Base-by-base conservation (phyloP, 2,888 invertebrate genomes). In the Acanthacorydalis orientalis region DNA sequence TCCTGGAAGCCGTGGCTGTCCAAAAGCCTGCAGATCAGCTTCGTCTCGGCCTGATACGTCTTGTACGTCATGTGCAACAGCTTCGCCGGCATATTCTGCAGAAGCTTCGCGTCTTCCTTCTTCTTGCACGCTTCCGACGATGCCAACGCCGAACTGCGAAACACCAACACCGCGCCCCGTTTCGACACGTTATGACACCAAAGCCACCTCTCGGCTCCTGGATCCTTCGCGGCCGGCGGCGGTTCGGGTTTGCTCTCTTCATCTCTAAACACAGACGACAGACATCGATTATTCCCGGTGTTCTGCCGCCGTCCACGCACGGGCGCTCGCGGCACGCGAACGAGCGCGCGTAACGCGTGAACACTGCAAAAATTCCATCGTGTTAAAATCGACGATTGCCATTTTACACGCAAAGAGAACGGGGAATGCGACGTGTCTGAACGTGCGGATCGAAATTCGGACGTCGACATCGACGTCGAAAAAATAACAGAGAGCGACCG, bases 1-100 rank as follows among this genome's bases (percentile, higher is more conserved):
- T 88, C 88, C 43, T 68, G 69, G 16, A 88, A 68, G 1, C 88
- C 88, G 60, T 88, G 88, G 9, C 83, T 80, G 58, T 80, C 77
- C 12, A 88, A 73, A 46, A 88, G 64, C 53, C 83, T 78, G 51
- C 80, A 75, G 44, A 88, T 69, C 37, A 88, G 70, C 62, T 82
- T 85, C 0, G 87, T 85, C 64, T 88, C 87, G 7, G 86, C 83
- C 64, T 87, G 85, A 52, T 81, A 75, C 52, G 81, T 75, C 64
- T 85, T 87, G 64, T 85, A 88, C 1, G 82, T 81, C 59, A 86
- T 79, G 59, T 81, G 80, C 31, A 87, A 69, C 48, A 76, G 65
- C 42, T 73, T 67, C 2, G 78, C 83, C 4, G 83, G 83, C 73
- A 80, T 80, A 53, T 72, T 57, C 46, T 59, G 59, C 49, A 63